Base-by-base conservation (phyloP, 1,140 invertebrate genomes). In the Gonatopus flavifemur region DNA sequence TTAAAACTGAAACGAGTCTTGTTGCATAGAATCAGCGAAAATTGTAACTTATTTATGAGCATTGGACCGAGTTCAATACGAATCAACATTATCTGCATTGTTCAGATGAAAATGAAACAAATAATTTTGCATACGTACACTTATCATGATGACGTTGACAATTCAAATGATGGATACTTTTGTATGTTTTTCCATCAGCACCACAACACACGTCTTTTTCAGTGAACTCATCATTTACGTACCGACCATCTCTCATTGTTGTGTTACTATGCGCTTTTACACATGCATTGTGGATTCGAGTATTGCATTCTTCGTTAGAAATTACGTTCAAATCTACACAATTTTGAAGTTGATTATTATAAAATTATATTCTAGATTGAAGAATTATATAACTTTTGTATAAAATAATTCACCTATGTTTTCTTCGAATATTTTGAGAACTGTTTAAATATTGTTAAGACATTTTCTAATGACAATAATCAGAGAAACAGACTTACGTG, bases 141-240 rank as follows among this genome's bases (percentile, higher is more conserved):
- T 64, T 66, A 45, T 70, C 57, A 15, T 55, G 51, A 33, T 43
- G 44, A 16, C 49, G 59, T 10, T 67, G 54, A 42, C 72, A 74
- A 20, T 59, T 57, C 19, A 74, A 50, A 43, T 72, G 69, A 52
- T 67, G 51, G 21, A 54, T 52, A 21, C 65, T 69, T 16, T 31
- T 44, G 40, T 73, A 71, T 12, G 69, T 68, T 15, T 55, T 44
- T 12, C 68, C 70, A 44, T 74, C 70, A 47, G 55, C 64, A 36
- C 69, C 72, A 39, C 70, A 74, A 16, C 71, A 66, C 35, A 31
- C 21, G 16, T 58, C 45, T 5, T 50, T 20, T 15, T 9, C 2
- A 15, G 42, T 39, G 41, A 48, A 55, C 28, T 41, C 38, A 3
- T 44, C 25, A 53, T 44, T 39, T 46, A 45, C 7, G 39, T 43